These are phyloP conservation scores for Synaphobranchus kaupii DNA, from an alignment of 2,797 vertebrate species.

Conservation along the genomic window DNA sequence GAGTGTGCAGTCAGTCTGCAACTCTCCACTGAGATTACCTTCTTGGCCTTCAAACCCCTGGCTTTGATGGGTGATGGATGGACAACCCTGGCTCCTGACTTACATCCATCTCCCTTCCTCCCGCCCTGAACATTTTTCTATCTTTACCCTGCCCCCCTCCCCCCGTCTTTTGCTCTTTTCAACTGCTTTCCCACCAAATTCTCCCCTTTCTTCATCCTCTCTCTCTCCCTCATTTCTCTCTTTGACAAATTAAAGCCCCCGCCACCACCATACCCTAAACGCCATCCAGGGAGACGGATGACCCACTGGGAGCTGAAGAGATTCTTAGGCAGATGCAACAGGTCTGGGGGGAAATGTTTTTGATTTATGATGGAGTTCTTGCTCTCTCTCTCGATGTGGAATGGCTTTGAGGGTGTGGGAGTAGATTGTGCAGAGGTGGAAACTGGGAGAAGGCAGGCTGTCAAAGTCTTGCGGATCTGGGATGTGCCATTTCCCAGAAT, in stretches of 20 bases:
- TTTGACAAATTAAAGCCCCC: not conserved
- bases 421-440: not conserved
- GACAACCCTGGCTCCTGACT: slow-evolving; percentile 27
- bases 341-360: slow-evolving; percentile 39
- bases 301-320: slow-evolving; percentile 7
- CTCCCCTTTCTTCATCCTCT: slow-evolving; percentile 15
- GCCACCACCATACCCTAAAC: slow-evolving; percentile 40
- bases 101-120: slow-evolving; percentile 34
- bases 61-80: slow-evolving; percentile 29
- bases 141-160: slow-evolving; percentile 24
- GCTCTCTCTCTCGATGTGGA: slow-evolving; percentile 43
- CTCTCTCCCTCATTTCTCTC: slow-evolving; percentile 3
- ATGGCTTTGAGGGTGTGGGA: slow-evolving; percentile 33
- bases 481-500: slow-evolving; percentile 11
- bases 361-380: slow-evolving; percentile 49
- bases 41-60: slow-evolving; percentile 37
- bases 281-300: slow-evolving; percentile 41
- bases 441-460: not conserved
- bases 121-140: slow-evolving; percentile 30
- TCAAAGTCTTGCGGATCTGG: not conserved
- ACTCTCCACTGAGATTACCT: slow-evolving; percentile 39
- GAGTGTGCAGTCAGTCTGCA: slow-evolving; percentile 16
- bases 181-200: not conserved
- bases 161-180: not conserved
- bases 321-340: not conserved